A percentile compares a stretch with the other conserved stretches of the same genome.
These are phyloP conservation scores for Bradysia coprophila DNA, from an alignment of 1,140 invertebrate species.

Conservation along the genomic window DNA sequence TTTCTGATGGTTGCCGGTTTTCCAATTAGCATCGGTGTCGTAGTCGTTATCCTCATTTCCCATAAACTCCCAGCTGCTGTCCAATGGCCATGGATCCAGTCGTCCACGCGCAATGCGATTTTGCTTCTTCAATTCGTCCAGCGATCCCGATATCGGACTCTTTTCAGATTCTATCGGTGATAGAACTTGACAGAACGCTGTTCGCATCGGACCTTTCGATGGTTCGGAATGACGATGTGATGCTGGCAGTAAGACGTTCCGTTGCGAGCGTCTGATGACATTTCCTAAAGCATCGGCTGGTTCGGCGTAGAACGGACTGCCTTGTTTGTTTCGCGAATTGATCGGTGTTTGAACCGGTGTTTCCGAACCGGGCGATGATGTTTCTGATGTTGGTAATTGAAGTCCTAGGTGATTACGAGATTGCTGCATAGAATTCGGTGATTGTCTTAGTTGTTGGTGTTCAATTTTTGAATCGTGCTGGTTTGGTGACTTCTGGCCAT, in stretches of 20 bases:
- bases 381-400: slow-evolving; percentile 10
- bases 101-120: slow-evolving; percentile 17
- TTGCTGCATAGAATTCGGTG: slow-evolving; percentile 10
- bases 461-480: not conserved
- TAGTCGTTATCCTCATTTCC: slow-evolving; percentile 31
- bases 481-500: no score
- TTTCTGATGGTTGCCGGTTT: slow-evolving; percentile 9
- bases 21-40: slow-evolving; percentile 13
- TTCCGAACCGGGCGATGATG: slow-evolving; percentile 8
- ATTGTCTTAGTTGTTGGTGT: slow-evolving; percentile 11
- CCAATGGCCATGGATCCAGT: slow-evolving; percentile 56
- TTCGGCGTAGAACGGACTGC: slow-evolving; percentile 81
- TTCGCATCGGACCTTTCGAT: slow-evolving; percentile 20
- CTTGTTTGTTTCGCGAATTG: slow-evolving; percentile 26
- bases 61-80: slow-evolving; percentile 76
- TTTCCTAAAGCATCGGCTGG: slow-evolving; percentile 63
- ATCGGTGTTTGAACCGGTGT: slow-evolving; percentile 12
- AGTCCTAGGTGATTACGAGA: slow-evolving; percentile 16
- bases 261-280: slow-evolving; percentile 20
- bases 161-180: slow-evolving; percentile 18
- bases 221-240: slow-evolving; percentile 37
- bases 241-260: slow-evolving; percentile 14
- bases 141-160: slow-evolving; percentile 11
- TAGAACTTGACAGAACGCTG: slow-evolving; percentile 8
- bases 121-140: slow-evolving; percentile 22